Evolutionary conservation across 2,888 invertebrate genomes (phyloP).

Genomic region (Euzetes globulus): DNA sequence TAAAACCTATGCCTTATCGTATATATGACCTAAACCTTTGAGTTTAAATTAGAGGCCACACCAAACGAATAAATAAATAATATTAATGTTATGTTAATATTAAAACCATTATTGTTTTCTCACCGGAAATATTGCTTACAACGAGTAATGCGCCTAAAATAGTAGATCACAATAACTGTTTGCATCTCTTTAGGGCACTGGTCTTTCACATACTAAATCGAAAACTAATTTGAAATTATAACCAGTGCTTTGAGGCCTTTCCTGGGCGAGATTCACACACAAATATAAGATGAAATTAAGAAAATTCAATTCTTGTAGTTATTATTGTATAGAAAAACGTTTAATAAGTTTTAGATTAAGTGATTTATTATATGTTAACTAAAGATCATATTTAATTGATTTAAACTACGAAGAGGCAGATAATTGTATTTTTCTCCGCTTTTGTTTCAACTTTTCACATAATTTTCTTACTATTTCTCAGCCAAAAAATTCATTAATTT

Average conservation of each 20-base stretch:
- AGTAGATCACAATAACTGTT: not conserved
- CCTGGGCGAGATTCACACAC: not conserved
- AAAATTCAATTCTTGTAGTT: not conserved
- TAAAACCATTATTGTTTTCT: not conserved
- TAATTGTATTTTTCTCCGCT: not conserved
- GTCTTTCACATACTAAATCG: not conserved
- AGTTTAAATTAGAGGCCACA: not conserved
- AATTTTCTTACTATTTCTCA: no score
- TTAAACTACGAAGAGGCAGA: not conserved
- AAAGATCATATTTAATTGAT: constrained; percentile 4
- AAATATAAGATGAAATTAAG: not conserved
- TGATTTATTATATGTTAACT: constrained; percentile 16
- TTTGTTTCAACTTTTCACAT: not conserved
- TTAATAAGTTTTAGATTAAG: constrained; percentile 13
- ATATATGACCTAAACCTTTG: constrained; percentile 6
- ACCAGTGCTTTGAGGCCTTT: not conserved
- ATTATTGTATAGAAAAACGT: not conserved
- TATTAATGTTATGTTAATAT: not conserved
- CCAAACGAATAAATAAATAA: constrained; percentile 1
- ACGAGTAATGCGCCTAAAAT: no score
- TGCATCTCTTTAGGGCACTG: not conserved
- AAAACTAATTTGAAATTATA: not conserved
- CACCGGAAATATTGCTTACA: constrained; percentile 5
- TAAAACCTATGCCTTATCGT: not conserved
- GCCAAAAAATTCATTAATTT: not conserved